Evolutionary conservation across 2,797 vertebrate genomes (phyloP), one percentile per base, ranked within the genome.

Genomic region (Neosilurus hyrtlii): DNA sequence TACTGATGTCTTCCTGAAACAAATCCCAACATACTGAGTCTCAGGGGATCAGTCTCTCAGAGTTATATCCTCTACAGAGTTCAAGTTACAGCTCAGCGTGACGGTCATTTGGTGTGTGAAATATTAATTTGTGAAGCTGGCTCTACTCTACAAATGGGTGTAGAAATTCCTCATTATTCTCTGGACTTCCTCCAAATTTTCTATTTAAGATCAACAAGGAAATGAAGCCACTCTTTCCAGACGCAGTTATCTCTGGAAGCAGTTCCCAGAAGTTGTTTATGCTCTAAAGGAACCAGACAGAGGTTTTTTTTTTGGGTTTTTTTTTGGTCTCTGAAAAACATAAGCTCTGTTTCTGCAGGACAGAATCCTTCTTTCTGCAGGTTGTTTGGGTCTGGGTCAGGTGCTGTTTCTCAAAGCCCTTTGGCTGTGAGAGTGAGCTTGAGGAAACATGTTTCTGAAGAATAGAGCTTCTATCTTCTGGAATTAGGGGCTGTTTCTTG

Each of bases 211-310:
- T 10, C 70, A 18, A 9, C 51, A 30, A 73, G 20, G 54, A 63
- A 63, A 49, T 62, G 10, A 12, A 37, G 20, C 10, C 56, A 22
- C 20, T 3, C 30, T 62, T 49, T 62, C 22, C 59, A 63, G 8
- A 63, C 10, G 14, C 37, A 51, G 76, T 51, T 78, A 51, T 51
- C 37, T 63, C 75, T 11, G 14, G n/a, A 35, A 22, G n/a, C 37
- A 30, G n/a, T 30, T 66, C 77, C 20, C 26, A 54, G 43, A 79
- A 54, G 24, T 43, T 80, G 24, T 68, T 80, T 56, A 80, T 51
- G 63, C 51, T 68, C 63, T 80, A 18, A 37, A 57, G 51, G 18
- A 79, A 67, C 24, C 76, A 52, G 76, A 20, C 74, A 61, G 11
- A 26, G 37, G 8, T 22, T 59, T 18, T 49, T 6, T 6, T 18